Evolutionary conservation across 1,140 invertebrate genomes (phyloP).

Genomic region (Diorhabda sublineata): DNA sequence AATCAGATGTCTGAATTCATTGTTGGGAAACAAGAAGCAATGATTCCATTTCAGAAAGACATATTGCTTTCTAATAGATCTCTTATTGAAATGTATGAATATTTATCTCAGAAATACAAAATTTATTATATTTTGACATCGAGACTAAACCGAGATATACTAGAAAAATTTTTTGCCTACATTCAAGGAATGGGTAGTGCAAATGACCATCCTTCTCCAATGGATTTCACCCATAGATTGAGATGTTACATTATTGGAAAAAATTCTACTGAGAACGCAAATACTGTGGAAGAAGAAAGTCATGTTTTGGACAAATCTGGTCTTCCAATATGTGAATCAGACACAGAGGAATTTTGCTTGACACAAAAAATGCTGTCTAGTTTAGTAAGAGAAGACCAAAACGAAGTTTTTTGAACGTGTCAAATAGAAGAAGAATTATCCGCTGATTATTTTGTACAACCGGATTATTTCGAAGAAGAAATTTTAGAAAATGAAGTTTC

Average conservation of each 20-base stretch:
- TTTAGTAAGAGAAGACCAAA: background rate
- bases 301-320: too few relatives aligned
- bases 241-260: conserved; percentile 30
- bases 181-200: conserved; percentile 29
- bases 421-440: background rate
- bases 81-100: conserved; percentile 16
- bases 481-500: too few relatives aligned
- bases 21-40: conserved; percentile 17
- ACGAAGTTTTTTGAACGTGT: background rate
- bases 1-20: conserved; percentile 12
- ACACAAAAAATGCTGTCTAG: background rate
- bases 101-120: conserved; percentile 20
- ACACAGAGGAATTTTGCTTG: conserved; percentile 14
- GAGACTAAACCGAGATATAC: conserved; percentile 29
- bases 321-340: background rate
- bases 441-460: too few relatives aligned
- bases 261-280: conserved; percentile 24
- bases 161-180: conserved; percentile 33
- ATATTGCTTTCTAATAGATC: conserved; percentile 23
- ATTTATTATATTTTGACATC: conserved; percentile 24
- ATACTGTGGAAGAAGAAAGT: conserved; percentile 17
- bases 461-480: too few relatives aligned
- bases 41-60: conserved; percentile 16
- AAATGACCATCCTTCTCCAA: conserved; percentile 29
- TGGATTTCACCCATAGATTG: conserved; percentile 26